Evolutionary conservation across 2,888 invertebrate genomes (phyloP).

Genomic region (Oxyteleia sp.): DNA sequence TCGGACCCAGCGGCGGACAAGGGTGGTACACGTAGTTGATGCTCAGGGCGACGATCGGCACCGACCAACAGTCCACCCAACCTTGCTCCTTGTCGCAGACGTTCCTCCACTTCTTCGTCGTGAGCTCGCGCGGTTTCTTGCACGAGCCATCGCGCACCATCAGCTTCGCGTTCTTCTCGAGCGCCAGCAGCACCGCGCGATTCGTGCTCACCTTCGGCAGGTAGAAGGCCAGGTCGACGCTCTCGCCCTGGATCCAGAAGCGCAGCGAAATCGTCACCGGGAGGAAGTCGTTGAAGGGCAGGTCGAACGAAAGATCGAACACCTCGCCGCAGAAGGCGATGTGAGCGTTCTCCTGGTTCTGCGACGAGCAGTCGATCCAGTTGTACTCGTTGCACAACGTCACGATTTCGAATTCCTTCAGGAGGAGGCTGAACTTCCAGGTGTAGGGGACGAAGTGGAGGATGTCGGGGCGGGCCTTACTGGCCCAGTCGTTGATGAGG

Average conservation of each 20-base stretch:
- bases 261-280: conserved; percentile 96
- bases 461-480: conserved; percentile 97
- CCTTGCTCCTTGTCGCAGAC: conserved; percentile 92
- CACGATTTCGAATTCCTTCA: conserved; percentile 98
- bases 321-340: conserved; percentile 97
- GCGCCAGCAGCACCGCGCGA: conserved; percentile 93
- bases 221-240: conserved; percentile 95
- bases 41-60: conserved; percentile 97
- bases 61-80: conserved; percentile 99
- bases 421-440: conserved; percentile 95
- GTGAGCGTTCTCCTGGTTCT: conserved; percentile 97
- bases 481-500: conserved; percentile 98
- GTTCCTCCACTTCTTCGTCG: conserved; percentile 92
- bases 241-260: conserved; percentile 98
- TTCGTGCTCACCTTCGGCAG: conserved; percentile 97
- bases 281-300: conserved; percentile 98
- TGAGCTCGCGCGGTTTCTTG: conserved; percentile 89
- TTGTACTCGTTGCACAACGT: conserved; percentile 98
- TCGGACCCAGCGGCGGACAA: conserved; percentile 95
- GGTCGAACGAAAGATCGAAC: conserved; percentile 96
- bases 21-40: conserved; percentile 97
- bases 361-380: conserved; percentile 99
- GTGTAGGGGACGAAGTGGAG: conserved; percentile 98
- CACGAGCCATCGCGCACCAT: conserved; percentile 92
- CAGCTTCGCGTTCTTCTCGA: conserved; percentile 96